A percentile compares a stretch with the other conserved stretches of the same genome.
These are phyloP conservation scores for Cladopsammia gracilis DNA, from an alignment of 64 coral and sea anemone genomes.

Conservation along the genomic window DNA sequence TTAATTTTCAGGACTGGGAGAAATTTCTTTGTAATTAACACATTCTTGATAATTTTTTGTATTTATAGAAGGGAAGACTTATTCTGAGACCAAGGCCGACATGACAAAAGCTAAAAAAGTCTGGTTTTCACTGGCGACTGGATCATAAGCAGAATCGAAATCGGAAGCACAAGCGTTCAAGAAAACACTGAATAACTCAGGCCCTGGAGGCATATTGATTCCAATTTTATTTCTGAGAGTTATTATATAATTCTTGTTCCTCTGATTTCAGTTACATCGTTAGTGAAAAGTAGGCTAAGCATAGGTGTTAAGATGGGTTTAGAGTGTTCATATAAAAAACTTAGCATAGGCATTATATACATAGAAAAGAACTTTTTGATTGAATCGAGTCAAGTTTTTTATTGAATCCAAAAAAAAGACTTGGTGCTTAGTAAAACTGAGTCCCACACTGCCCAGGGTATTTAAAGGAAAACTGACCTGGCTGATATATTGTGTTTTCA, in stretches of 20 bases:
- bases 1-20: no score
- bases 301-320: neutral
- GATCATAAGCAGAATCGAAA: neutral
- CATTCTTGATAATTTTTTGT: neutral
- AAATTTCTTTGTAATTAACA: neutral
- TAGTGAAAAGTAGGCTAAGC: neutral
- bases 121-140: neutral
- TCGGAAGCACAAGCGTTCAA: neutral
- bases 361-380: no score
- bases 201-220: neutral
- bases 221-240: no score
- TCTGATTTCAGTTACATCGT: neutral
- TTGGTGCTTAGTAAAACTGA: no score
- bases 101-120: neutral
- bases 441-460: no score
- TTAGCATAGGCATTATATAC: no score
- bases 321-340: no score
- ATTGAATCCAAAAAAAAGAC: no score
- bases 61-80: slow-evolving; percentile 94
- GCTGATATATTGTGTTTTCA: no score
- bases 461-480: no score
- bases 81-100: slow-evolving; percentile 92
- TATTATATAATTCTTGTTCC: neutral
- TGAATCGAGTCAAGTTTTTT: no score
- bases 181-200: neutral